Conservation (phyloP, 2,113 vertebrate species). For the Misgurnus anguillicaudatus region DNA sequence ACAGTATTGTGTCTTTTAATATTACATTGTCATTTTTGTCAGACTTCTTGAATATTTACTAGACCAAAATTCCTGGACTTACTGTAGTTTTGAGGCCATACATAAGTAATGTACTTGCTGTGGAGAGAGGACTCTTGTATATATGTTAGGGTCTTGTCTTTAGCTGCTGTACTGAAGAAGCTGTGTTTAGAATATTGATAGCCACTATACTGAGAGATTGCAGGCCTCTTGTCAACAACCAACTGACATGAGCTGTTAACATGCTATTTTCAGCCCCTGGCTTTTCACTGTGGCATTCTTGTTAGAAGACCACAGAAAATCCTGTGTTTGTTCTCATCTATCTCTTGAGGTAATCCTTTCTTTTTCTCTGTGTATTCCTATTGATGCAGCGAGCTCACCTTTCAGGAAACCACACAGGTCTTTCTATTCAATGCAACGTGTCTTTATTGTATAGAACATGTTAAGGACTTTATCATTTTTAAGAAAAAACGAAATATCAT, state of each 20-base stretch:
- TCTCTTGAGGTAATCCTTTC: constrained; percentile 59
- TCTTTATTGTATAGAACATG: not conserved
- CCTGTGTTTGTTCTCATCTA: constrained; percentile 65
- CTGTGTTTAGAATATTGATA: constrained; percentile 71
- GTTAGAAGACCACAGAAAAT: constrained; percentile 65
- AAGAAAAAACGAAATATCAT: too few relatives aligned
- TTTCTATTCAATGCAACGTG: constrained; percentile 32
- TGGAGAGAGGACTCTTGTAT: not conserved
- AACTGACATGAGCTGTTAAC: constrained; percentile 85
- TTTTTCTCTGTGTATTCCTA: constrained; percentile 57
- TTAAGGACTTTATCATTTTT: not conserved
- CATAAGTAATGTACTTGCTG: constrained; percentile 47
- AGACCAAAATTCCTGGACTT: too few relatives aligned
- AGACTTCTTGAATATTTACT: too few relatives aligned
- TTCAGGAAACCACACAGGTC: constrained; percentile 57
- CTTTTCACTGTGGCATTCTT: constrained; percentile 69
- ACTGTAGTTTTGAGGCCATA: constrained; percentile 54
- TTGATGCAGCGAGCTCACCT: constrained; percentile 68
- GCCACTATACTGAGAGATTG: constrained; percentile 64
- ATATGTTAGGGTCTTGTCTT: constrained; percentile 47
- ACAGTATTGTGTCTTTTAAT: too few relatives aligned
- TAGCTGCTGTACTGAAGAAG: constrained; percentile 61
- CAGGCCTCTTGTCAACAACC: constrained; percentile 76
- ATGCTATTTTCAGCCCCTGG: constrained; percentile 81
- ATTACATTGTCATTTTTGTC: too few relatives aligned